Conservation (phyloP, 2,113 vertebrate species). For the Actenoides hombroni region DNA sequence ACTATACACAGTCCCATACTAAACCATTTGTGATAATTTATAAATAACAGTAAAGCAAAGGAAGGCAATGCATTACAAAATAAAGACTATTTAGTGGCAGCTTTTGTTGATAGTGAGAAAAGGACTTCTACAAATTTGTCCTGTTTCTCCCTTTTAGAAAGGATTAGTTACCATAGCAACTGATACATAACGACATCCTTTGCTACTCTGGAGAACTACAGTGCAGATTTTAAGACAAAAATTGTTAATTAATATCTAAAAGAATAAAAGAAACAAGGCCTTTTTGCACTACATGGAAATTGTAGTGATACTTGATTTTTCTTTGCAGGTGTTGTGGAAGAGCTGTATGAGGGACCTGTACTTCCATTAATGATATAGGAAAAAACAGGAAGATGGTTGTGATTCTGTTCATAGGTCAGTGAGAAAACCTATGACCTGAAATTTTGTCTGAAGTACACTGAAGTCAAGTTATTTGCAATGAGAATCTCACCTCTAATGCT, state of each 20-base stretch:
- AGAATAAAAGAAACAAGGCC: neutral
- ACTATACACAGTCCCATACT: neutral
- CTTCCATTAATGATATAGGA: neutral
- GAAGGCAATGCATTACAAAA: neutral
- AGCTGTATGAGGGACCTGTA: neutral
- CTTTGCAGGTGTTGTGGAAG: rapidly evolving
- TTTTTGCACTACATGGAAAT: neutral
- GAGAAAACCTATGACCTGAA: neutral
- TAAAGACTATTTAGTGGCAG: neutral
- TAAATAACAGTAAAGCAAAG: neutral
- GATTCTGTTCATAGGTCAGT: neutral
- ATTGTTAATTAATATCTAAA: conserved; percentile 7
- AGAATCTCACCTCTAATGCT: neutral
- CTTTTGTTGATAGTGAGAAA: neutral
- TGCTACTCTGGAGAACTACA: neutral
- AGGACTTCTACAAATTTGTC: neutral
- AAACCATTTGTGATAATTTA: neutral
- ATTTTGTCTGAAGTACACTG: neutral
- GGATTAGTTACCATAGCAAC: conserved; percentile 52
- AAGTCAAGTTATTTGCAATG: neutral
- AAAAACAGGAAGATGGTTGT: neutral
- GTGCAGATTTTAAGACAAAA: neutral
- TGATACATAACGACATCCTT: neutral
- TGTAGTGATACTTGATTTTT: neutral
- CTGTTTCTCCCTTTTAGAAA: neutral